Percentiles rank a stretch among this genome's conserved stretches.
Evolutionary conservation across 2,113 vertebrate genomes (phyloP).

Genomic region (Poeciliopsis retropinna): DNA sequence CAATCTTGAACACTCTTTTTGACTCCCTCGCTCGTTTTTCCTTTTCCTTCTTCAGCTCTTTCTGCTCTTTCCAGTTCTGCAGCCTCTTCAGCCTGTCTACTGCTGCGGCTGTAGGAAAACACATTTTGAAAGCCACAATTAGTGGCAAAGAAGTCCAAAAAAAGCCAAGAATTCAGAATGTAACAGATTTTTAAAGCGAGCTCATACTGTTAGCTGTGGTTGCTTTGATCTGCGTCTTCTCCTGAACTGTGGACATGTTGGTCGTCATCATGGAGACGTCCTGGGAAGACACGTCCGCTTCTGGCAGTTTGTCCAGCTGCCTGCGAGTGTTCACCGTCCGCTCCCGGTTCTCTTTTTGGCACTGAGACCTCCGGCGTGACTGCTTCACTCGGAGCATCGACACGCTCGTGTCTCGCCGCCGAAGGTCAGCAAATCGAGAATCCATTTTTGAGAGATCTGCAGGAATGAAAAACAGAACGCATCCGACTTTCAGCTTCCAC

Average conservation of each 20-base stretch:
- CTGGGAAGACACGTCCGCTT: constrained; percentile 65
- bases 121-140: neutral
- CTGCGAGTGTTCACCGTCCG: constrained; percentile 84
- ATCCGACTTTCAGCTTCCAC: neutral
- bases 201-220: constrained; percentile 55
- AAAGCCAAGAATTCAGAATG: neutral
- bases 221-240: constrained; percentile 18
- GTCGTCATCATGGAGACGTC: constrained; percentile 46
- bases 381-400: constrained; percentile 86
- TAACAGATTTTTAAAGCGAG: neutral
- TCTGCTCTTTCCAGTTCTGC: constrained; percentile 89
- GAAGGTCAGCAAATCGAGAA: constrained; percentile 80
- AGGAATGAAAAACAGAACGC: neutral
- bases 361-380: constrained; percentile 84
- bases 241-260: constrained; percentile 58
- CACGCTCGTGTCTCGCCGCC: constrained; percentile 85
- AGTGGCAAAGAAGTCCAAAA: neutral
- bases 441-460: constrained; percentile 64
- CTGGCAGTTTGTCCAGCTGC: constrained; percentile 75
- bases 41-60: constrained; percentile 86
- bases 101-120: constrained; percentile 31
- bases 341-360: constrained; percentile 89
- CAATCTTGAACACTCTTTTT: constrained; percentile 88
- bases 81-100: constrained; percentile 84
- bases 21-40: constrained; percentile 85